Evolutionary conservation across 1,140 invertebrate genomes (phyloP).

Genomic region (Leptinotarsa lineolata): DNA sequence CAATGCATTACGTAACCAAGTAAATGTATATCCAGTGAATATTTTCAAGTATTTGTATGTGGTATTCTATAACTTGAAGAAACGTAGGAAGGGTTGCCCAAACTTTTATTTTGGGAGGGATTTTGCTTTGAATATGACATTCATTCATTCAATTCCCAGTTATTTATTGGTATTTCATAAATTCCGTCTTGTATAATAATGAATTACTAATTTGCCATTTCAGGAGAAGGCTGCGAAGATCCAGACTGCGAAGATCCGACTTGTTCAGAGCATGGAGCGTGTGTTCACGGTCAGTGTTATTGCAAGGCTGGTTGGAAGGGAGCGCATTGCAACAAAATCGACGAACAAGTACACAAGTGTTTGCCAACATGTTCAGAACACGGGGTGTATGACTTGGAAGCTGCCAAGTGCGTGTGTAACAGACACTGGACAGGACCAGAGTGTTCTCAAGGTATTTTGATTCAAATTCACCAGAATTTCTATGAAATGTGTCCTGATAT

Average conservation of each 20-base stretch:
- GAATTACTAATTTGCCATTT: constrained; percentile 20
- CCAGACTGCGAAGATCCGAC: constrained; percentile 68
- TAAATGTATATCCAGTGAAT: too few species aligned
- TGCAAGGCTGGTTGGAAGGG: constrained; percentile 96
- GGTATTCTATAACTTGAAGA: too few species aligned
- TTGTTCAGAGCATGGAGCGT: constrained; percentile 90
- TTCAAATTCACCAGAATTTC: too few species aligned
- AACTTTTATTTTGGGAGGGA: too few species aligned
- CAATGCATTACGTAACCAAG: too few species aligned
- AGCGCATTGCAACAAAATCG: constrained; percentile 81
- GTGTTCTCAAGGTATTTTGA: constrained; percentile 79
- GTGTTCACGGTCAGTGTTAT: constrained; percentile 89
- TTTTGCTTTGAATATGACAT: too few species aligned
- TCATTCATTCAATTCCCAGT: too few species aligned
- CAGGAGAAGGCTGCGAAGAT: constrained; percentile 57
- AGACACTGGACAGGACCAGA: constrained; percentile 87
- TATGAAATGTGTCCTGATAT: too few species aligned
- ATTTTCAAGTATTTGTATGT: too few species aligned
- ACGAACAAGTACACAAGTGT: constrained; percentile 87
- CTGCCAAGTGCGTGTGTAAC: constrained; percentile 84
- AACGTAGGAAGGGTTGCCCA: too few species aligned
- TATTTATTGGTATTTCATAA: too few species aligned
- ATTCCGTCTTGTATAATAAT: too few species aligned
- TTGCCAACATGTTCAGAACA: constrained; percentile 88
- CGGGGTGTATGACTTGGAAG: constrained; percentile 86